Evolutionary conservation across 1,140 invertebrate genomes (phyloP).

Genomic region (Dreissena polymorpha): DNA sequence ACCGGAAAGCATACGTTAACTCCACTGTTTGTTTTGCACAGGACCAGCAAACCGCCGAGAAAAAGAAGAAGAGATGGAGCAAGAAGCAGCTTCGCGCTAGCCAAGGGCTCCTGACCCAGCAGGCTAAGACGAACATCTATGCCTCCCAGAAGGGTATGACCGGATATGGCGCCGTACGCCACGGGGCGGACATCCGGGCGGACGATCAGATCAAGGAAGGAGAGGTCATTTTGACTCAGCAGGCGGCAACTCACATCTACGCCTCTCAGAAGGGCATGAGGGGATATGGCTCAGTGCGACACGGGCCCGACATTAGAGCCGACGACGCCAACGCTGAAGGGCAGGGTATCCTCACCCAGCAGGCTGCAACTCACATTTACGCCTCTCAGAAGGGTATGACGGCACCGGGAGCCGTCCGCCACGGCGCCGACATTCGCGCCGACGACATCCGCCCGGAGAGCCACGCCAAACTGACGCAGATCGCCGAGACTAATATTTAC

Average conservation of each 20-base stretch:
- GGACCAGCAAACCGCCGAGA: slow-evolving; percentile 83
- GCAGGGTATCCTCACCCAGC: slow-evolving; percentile 93
- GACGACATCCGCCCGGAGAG: slow-evolving; percentile 79
- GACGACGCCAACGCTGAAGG: slow-evolving; percentile 79
- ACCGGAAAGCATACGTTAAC: no score
- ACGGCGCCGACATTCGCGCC: slow-evolving; percentile 78
- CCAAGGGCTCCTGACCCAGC: slow-evolving; percentile 91
- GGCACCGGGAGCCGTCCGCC: slow-evolving; percentile 59
- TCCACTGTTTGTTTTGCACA: not conserved
- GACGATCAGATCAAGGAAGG: slow-evolving; percentile 85
- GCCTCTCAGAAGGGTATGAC: slow-evolving; percentile 80
- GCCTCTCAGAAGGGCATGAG: slow-evolving; percentile 83
- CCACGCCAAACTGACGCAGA: slow-evolving; percentile 91
- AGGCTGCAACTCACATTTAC: slow-evolving; percentile 93
- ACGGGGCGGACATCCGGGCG: slow-evolving; percentile 68
- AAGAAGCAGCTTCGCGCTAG: slow-evolving; percentile 81
- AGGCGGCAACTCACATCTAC: slow-evolving; percentile 93
- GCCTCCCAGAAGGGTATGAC: slow-evolving; percentile 88
- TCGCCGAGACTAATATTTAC: slow-evolving; percentile 94
- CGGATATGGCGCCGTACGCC: slow-evolving; percentile 62
- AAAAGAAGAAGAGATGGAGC: slow-evolving; percentile 83
- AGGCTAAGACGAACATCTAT: slow-evolving; percentile 95
- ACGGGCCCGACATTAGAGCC: slow-evolving; percentile 83
- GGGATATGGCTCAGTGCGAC: slow-evolving; percentile 88
- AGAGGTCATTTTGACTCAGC: slow-evolving; percentile 92